Percentiles rank a stretch among this genome's conserved stretches.
Evolutionary conservation across 2,113 vertebrate genomes (phyloP).

Genomic region (Natator depressus): DNA sequence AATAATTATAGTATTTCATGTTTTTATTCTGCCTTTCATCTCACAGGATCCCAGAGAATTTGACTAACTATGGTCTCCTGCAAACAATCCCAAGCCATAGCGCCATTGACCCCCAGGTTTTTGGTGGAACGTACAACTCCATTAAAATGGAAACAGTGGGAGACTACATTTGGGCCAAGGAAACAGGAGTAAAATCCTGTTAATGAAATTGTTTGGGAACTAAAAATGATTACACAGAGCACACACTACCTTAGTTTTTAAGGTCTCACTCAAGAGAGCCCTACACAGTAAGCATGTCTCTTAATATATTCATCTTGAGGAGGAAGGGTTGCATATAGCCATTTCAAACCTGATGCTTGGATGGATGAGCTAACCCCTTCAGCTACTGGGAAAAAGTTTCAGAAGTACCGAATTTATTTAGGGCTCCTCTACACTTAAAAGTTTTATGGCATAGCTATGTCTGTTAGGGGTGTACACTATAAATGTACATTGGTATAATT

Average conservation of each 20-base stretch:
- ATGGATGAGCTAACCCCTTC: neutral
- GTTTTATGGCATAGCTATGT: neutral
- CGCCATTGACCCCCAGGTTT: fast-evolving
- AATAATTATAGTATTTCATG: constrained; percentile 8
- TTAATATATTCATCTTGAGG: neutral
- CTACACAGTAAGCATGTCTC: neutral
- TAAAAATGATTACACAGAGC: neutral
- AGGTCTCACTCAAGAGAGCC: neutral
- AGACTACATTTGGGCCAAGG: neutral
- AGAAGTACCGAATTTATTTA: neutral
- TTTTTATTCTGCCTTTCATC: neutral
- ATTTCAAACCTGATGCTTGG: neutral
- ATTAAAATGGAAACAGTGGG: neutral
- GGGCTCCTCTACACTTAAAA: neutral
- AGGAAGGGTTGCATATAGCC: neutral
- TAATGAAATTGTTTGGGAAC: neutral
- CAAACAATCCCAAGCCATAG: fast-evolving
- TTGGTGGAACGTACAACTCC: neutral
- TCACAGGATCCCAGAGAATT: neutral
- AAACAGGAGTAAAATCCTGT: neutral
- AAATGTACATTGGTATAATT: neutral
- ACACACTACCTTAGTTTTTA: neutral
- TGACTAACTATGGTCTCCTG: neutral
- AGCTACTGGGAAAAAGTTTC: neutral
- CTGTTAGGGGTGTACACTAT: neutral